Base-by-base conservation (phyloP, 2,797 vertebrate species). In the Siniperca obscura region DNA sequence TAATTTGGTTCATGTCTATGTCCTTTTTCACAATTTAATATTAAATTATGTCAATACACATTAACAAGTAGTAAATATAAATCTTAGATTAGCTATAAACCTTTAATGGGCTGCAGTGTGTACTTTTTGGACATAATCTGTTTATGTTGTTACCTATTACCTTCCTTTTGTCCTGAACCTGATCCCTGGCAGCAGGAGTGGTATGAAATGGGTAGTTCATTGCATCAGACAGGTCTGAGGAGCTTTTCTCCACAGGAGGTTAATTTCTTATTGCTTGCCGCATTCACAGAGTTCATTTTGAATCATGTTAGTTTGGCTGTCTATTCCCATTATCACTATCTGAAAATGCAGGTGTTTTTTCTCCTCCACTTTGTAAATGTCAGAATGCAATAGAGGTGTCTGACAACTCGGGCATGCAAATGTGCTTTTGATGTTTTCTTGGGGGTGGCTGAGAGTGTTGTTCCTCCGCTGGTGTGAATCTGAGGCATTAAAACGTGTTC, bases 271-370 rank as follows among this genome's bases (percentile, higher is more conserved):
- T 91, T 92, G 85, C 92, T 83, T 75, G 83, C 87, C 36, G 55
- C 88, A 86, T 92, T 92, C 90, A 64, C 85, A 85, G 87, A 90
- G 92, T 93, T 94, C 89, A 92, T 93, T 93, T 85, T 92, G 91
- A 93, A 94, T 93, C 91, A 92, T 91, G 92, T 93, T 94, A 94
- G 93, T 91, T 89, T 90, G 91, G 75, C 93, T 93, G 93, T 95
- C 91, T 91, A 55, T 92, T 93, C 86, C 88, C 87, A 95, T 95
- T 95, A 92, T 95, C 89, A 80, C 90, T 91, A 89, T 91, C 81
- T 87, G 88, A 93, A 92, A 93, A 94, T 84, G 90, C 90, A 93
- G 83, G 70, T 81, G 83, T 87, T 90, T 89, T 81, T 77, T 52
- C 59, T 82, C 80, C 78, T 80, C 87, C 84, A 91, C 90, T 94